phyloP scores from a whole-genome alignment of 2,797 vertebrate species.

The Xenentodon cancila region DNA sequence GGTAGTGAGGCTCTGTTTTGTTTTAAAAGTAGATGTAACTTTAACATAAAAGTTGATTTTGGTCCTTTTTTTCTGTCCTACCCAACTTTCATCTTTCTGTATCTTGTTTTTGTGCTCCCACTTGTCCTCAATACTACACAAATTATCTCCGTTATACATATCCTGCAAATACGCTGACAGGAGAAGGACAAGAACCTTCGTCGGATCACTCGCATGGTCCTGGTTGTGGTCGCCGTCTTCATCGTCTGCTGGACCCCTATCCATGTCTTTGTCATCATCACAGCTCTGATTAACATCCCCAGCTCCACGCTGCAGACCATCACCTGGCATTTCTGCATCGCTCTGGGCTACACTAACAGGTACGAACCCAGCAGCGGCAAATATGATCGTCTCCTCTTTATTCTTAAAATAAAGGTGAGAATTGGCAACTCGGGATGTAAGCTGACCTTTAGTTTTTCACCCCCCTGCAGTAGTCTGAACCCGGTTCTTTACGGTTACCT shows the following conservation, averaged over 20 bases:
- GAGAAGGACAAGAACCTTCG: constrained; percentile 97
- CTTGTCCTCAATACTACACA: neutral
- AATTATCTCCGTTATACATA: neutral
- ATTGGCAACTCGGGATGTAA: too few relatives aligned
- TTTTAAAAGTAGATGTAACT: too few relatives aligned
- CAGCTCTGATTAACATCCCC: constrained; percentile 92
- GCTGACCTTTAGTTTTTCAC: neutral
- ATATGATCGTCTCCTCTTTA: neutral
- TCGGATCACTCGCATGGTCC: constrained; percentile 97
- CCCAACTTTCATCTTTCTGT: neutral
- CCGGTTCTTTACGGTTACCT: constrained; percentile 98
- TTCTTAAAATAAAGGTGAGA: neutral
- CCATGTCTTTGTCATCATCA: constrained; percentile 97
- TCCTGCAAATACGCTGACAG: constrained; percentile 38
- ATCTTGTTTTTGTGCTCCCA: neutral
- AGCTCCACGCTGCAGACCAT: constrained; percentile 93
- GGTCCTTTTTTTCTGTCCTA: too few relatives aligned
- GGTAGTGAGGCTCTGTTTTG: too few relatives aligned
- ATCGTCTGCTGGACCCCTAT: constrained; percentile 99
- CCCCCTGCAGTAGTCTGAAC: constrained; percentile 86
- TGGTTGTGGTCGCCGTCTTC: constrained; percentile 97
- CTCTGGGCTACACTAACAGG: constrained; percentile 96
- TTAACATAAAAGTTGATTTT: too few relatives aligned
- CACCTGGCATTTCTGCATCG: constrained; percentile 99
- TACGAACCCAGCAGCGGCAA: constrained; percentile 9